Evolutionary conservation across 1,140 invertebrate genomes (phyloP), one percentile per base, ranked within the genome.

Genomic region (Drosophila subpulchrella): DNA sequence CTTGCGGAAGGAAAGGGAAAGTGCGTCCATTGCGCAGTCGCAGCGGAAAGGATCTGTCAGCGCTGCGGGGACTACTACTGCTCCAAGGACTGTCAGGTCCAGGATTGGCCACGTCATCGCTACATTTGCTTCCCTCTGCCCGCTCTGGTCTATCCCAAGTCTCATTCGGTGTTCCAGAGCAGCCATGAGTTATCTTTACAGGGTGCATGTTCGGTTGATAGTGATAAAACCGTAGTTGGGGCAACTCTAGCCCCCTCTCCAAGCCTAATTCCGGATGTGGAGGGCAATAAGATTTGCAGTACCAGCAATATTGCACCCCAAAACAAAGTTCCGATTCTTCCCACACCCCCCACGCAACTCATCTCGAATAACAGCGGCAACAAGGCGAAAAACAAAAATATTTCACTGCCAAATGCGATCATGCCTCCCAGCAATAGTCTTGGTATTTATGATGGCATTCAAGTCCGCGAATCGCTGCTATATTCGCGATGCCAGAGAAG

Each of bases 51-150:
- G 3, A 51, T 39, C 47, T 88, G 83, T 11, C 85, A 88, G 60
- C 53, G 85, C 3, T 88, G 83, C 30, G 85, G 85, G 0, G 85
- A 90, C 44, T 88, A 81, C 17, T 88, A 88, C 59, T 88, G 83
- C n/a, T 66, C 67, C n/a, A 60, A 44, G n/a, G 50, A 71, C 4
- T 88, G 83, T 7, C 83, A 88, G 34, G 53, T 53, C 0, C 27
- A 50, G 15, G 85, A 88, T 47, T 88, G 83, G 83, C 83, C 70
- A 36, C 51, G 58, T 6, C 83, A 88, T 24, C 68, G 83, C 13
- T 88, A 88, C 50, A 88, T 88, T 30, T 88, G 83, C 46, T 74
- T 90, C 15, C 55, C 75, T 2, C 38, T 88, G 27, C 83, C 83
- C 2, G 50, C 82, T 4, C 11, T 86, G 32, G 82, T 86, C 3